Percentiles rank a stretch among this genome's conserved stretches.
phyloP scores from a whole-genome alignment of 2,888 invertebrate species.

The Xanthostigma xanthostigma region DNA sequence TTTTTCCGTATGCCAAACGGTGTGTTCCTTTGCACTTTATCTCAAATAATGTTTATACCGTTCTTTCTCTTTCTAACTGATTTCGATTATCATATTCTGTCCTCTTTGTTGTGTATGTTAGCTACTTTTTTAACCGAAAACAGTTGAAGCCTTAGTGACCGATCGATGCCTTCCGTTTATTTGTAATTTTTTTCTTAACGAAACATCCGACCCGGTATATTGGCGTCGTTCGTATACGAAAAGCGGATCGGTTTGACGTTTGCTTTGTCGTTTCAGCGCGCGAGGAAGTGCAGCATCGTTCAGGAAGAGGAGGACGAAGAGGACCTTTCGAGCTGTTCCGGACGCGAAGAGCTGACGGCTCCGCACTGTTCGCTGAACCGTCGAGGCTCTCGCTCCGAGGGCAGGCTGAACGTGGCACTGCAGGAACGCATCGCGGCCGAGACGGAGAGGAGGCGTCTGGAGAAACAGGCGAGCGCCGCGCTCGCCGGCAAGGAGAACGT shows the following conservation, averaged over 20 bases:
- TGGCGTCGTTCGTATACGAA: neutral
- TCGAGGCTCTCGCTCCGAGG: slow-evolving; percentile 67
- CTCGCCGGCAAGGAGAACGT: slow-evolving; percentile 12
- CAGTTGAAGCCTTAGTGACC: slow-evolving; percentile 6
- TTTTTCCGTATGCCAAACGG: too few species aligned
- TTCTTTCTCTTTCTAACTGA: too few species aligned
- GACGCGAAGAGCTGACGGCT: slow-evolving; percentile 38
- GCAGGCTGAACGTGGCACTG: slow-evolving; percentile 53
- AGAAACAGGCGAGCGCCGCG: slow-evolving; percentile 34
- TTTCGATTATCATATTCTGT: too few species aligned
- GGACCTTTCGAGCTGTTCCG: slow-evolving; percentile 43
- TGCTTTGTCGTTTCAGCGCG: slow-evolving; percentile 35
- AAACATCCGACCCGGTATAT: neutral
- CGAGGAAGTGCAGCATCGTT: slow-evolving; percentile 81
- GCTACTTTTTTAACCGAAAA: slow-evolving; percentile 3
- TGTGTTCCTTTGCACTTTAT: too few species aligned
- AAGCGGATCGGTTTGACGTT: too few species aligned
- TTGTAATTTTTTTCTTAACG: neutral
- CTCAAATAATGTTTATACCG: too few species aligned
- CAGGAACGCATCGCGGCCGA: slow-evolving; percentile 45
- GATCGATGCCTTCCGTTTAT: slow-evolving; percentile 8
- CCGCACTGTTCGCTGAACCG: slow-evolving; percentile 37
- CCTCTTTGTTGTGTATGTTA: too few species aligned
- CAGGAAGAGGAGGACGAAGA: slow-evolving; percentile 88
- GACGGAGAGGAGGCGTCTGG: slow-evolving; percentile 33